Evolutionary conservation across 2,888 invertebrate species (phyloP), one percentile per base, ranked within the genome.

Genomic region (Pseudeuparius sepicola): DNA sequence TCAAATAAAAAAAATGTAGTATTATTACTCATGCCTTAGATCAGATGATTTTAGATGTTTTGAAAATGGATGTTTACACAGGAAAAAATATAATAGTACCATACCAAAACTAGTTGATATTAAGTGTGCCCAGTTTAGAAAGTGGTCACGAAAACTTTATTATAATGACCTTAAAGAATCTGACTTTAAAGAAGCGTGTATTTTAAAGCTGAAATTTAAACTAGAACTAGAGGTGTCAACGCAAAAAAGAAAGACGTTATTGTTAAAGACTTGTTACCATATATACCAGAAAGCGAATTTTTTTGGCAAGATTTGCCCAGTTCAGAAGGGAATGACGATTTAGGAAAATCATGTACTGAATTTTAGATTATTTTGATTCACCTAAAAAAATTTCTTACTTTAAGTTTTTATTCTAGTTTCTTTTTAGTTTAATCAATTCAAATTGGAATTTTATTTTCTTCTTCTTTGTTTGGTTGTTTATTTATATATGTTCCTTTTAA

Each of bases 111-210:
- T 20, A 20, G 20, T 20, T 20, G 20, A 6, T 20, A 20, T 20
- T 20, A 20, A 20, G 20, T 20, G 20, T 20, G 20, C 20, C 7
- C 20, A 20, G 20, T 20, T 20, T 20, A 20, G 20, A n/a, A 20
- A 20, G n/a, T 6, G 20, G 20, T 20, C 20, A 20, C 20, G 20
- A 20, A 20, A 20, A 7, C 20, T 6, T 7, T 20, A 20, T 20
- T 20, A 20, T 20, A 20, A 20, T 7, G 20, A 20, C 6, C 20
- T 20, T 20, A 20, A 20, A 20, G 20, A 20, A 7, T 6, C 20
- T 20, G 20, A 20, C n/a, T 20, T 20, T 20, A 20, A 20, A 20
- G 20, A 20, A 20, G 20, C 20, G 20, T 20, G 20, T 20, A 20
- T 20, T 20, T 20, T 20, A 20, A n/a, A 20, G 20, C 20, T n/a